Evolutionary conservation across 2,888 invertebrate genomes (phyloP).

Genomic region (Frankliniella fusca): DNA sequence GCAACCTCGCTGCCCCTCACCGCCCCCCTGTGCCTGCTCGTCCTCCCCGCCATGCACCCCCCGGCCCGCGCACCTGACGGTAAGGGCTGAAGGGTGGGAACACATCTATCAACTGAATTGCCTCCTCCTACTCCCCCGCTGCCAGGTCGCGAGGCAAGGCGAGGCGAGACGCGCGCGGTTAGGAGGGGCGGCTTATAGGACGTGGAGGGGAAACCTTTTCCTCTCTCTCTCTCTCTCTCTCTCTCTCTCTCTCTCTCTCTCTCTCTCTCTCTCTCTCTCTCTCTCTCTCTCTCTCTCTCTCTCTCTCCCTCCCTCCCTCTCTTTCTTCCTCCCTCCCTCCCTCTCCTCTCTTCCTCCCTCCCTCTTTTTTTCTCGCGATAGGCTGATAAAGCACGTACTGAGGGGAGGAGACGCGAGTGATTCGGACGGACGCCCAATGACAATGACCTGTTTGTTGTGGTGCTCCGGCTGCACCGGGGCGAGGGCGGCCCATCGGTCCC

Average conservation of each 20-base stretch:
- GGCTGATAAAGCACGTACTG: neutral
- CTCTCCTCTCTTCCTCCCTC: neutral
- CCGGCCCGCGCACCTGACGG: neutral
- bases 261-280: neutral
- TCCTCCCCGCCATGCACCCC: neutral
- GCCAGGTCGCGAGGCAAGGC: neutral
- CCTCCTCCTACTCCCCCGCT: neutral
- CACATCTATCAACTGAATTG: conserved; percentile 15
- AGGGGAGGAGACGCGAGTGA: too few relatives aligned
- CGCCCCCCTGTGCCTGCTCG: neutral
- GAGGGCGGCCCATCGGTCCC: too few relatives aligned
- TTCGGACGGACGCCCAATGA: too few relatives aligned
- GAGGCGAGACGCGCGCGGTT: too few relatives aligned
- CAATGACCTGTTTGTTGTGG: too few relatives aligned
- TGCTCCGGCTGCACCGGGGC: too few relatives aligned
- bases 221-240: neutral
- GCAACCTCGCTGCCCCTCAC: neutral
- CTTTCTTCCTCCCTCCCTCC: neutral
- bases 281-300: neutral
- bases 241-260: conserved; percentile 9
- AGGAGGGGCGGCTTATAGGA: too few relatives aligned
- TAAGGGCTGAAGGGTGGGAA: neutral
- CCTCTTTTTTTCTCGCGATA: neutral
- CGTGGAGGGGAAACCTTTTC: neutral
- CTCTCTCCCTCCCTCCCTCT: neutral